Conservation (phyloP, 37 sponge, comb jelly and placozoan species). For the Haliclona indistincta region DNA sequence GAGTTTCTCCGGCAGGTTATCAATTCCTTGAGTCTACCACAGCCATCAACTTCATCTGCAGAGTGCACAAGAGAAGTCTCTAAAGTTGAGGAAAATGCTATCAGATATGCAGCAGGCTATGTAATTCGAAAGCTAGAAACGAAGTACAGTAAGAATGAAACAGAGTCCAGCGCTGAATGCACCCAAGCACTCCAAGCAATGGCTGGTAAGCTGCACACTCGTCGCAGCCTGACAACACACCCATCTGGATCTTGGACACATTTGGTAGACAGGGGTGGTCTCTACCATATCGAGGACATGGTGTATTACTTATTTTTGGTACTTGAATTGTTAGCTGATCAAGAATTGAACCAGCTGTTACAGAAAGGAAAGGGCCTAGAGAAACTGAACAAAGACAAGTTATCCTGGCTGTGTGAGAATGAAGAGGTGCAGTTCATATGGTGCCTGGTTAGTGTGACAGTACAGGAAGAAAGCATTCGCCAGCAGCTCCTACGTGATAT, state of each 20-base stretch:
- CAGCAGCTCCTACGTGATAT: no score
- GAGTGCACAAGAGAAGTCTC: neutral
- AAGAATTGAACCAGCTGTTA: neutral
- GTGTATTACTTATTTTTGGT: slow-evolving; percentile 1
- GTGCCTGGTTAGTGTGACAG: neutral
- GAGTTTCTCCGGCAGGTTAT: neutral
- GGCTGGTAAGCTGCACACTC: neutral
- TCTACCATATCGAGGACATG: neutral
- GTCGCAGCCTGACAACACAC: neutral
- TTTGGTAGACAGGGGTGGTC: neutral
- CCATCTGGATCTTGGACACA: neutral
- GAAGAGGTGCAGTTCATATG: neutral
- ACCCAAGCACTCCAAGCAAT: neutral
- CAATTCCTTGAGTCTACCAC: neutral
- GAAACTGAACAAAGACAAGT: neutral
- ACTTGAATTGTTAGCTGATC: neutral
- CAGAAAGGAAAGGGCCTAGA: neutral
- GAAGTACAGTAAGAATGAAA: neutral
- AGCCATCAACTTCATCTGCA: neutral
- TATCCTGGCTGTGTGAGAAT: neutral
- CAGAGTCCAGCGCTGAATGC: neutral
- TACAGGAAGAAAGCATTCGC: no score
- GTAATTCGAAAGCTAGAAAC: neutral
- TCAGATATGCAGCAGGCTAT: neutral
- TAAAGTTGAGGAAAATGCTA: neutral